Base-by-base conservation (phyloP, 2,113 vertebrate species). In the Leucopsar rothschildi region DNA sequence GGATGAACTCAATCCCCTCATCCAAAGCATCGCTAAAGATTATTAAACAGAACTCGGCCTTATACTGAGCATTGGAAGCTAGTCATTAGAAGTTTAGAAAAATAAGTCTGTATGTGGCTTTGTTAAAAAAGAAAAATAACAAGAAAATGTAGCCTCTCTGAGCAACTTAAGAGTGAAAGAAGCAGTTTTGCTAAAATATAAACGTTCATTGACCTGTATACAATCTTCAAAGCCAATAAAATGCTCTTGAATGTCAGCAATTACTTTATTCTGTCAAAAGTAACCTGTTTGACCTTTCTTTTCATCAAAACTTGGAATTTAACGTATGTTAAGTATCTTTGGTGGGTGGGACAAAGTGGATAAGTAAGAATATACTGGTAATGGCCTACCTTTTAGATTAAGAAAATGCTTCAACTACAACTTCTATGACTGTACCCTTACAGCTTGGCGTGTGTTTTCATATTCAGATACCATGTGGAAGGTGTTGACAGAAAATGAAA, bases 401-500 rank as follows among this genome's bases (percentile, higher is more conserved):
- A 72, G 61, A 91, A 94, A 92, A 88, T 65, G 35, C 24, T 95
- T 89, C 75, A 87, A 16, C 53, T 82, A 61, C 57, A 89, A 80
- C 57, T 92, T 91, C 60, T 75, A 17, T 65, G 77, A 82, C 45
- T 93, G 8, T 87, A 82, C 42, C 35, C 90, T 66, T 96, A 40
- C 93, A 92, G 93, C 89, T 87, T 97, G 95, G 90, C 71, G 11
- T 92, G 56, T 93, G 91, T 97, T 97, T 96, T 94, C 93, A 86
- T 95, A 86, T 93, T 95, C 94, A 83, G 87, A 94, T 94, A 90
- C 87, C 90, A 77, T 90, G 93, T 90, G 79, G 90, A 96, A 97
- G 93, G 96, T 95, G 96, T 97, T 96, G 96, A 96, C 95, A 95
- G 94, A 96, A 95, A 96, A 96, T 95, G 94, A 97, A 97, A 95